These are phyloP conservation scores for Plestiodon gilberti DNA, from an alignment of 2,113 vertebrate genomes.

Conservation along the genomic window DNA sequence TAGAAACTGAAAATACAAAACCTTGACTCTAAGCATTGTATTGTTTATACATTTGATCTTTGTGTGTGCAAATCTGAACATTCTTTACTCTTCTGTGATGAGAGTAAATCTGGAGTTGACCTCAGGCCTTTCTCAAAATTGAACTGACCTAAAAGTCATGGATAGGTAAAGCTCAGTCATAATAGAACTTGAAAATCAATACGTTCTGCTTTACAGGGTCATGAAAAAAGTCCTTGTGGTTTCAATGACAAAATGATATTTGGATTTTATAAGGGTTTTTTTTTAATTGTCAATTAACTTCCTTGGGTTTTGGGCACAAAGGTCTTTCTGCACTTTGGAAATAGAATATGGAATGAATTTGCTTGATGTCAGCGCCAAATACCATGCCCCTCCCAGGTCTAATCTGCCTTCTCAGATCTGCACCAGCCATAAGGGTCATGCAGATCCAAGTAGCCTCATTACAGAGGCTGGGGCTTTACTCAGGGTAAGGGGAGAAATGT, in stretches of 20 bases:
- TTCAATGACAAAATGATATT: slow-evolving; percentile 71
- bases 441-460: too few relatives aligned
- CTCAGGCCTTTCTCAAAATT: slow-evolving; percentile 72
- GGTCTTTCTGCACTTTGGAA: slow-evolving; percentile 21
- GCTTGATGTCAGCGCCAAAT: not conserved
- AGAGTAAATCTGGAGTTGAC: slow-evolving; percentile 74
- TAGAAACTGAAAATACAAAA: not conserved
- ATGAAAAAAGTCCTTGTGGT: slow-evolving; percentile 65
- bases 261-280: slow-evolving; percentile 64
- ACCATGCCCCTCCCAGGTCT: too few relatives aligned
- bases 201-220: slow-evolving; percentile 66
- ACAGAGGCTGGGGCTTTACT: too few relatives aligned
- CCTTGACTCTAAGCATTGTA: not conserved
- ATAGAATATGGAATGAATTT: slow-evolving; percentile 24
- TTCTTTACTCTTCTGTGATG: slow-evolving; percentile 51
- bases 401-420: too few relatives aligned
- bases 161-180: slow-evolving; percentile 71
- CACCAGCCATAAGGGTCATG: too few relatives aligned
- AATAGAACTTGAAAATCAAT: slow-evolving; percentile 77
- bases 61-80: slow-evolving; percentile 27
- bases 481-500: too few relatives aligned
- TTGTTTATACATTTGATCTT: slow-evolving; percentile 27
- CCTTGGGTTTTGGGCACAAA: slow-evolving; percentile 39
- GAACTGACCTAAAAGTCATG: slow-evolving; percentile 73
- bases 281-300: slow-evolving; percentile 66